Percentiles rank a stretch among this genome's conserved stretches.
Conservation (phyloP, 2,888 invertebrate genomes). For the Dicranocentrus wangi region DNA sequence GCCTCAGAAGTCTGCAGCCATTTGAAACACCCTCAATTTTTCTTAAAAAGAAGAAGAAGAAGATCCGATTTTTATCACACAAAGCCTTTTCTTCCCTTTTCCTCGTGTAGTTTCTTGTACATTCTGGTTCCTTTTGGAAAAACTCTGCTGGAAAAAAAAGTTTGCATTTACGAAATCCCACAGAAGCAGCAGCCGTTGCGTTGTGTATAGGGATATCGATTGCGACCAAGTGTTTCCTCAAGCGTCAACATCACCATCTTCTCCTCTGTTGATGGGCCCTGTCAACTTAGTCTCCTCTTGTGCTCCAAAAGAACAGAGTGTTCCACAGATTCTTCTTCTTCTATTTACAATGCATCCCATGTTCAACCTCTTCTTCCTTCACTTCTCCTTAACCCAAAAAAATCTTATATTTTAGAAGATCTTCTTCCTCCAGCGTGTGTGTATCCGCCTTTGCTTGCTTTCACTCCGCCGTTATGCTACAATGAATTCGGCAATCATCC, state of each 20-base stretch:
- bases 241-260: conserved; percentile 40
- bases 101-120: neutral
- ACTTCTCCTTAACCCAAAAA: neutral
- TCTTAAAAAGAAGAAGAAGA: neutral
- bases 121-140: too few relatives aligned
- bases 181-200: neutral
- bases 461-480: conserved; percentile 11
- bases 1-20: too few relatives aligned
- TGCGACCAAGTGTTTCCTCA: conserved; percentile 39
- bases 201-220: conserved; percentile 11
- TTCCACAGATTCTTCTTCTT: neutral
- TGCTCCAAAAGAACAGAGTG: neutral
- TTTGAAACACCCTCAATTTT: neutral
- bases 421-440: neutral
- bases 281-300: conserved; percentile 26
- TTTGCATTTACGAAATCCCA: too few relatives aligned
- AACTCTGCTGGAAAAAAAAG: too few relatives aligned
- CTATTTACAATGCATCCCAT: conserved; percentile 23
- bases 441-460: conserved; percentile 2
- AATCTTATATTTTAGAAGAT: too few relatives aligned
- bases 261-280: conserved; percentile 32
- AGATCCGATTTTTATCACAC: neutral
- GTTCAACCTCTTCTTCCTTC: neutral
- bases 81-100: neutral
- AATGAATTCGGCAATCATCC: conserved; percentile 14